These are phyloP conservation scores for Schizothorax lantsangensis DNA, from an alignment of 2,797 vertebrate genomes.

Conservation along the genomic window DNA sequence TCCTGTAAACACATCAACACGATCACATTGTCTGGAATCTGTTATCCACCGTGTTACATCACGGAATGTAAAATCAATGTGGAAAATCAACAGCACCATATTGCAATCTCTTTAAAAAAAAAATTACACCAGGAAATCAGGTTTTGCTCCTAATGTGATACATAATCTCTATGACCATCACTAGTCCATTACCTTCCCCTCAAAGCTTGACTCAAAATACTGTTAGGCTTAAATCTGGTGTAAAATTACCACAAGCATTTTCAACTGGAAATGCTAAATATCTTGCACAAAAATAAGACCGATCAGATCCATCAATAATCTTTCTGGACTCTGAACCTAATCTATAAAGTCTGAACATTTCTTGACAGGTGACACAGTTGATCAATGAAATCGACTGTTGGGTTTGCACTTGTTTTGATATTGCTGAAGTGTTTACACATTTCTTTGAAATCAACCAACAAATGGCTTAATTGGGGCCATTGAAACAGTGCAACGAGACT, in stretches of 20 bases:
- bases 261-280: not conserved
- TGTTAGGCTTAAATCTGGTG: not conserved
- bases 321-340: conserved; percentile 15
- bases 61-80: conserved; percentile 17
- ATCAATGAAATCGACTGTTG: not conserved
- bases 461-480: not conserved
- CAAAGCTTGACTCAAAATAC: not conserved
- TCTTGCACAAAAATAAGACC: not conserved
- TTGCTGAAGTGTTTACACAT: not conserved
- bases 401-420: not conserved
- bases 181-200: not conserved
- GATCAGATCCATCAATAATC: not conserved
- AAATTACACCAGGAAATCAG: not conserved
- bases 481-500: not conserved
- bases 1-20: conserved; percentile 35
- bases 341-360: not conserved
- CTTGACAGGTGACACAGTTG: not conserved
- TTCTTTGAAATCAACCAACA: not conserved
- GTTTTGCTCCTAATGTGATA: not conserved
- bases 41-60: not conserved
- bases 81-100: not conserved
- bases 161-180: not conserved
- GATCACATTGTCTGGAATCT: not conserved
- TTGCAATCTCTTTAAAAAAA: not conserved
- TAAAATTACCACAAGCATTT: not conserved